phyloP scores from a whole-genome alignment of 2,888 invertebrate species.

The Thumatha senex region DNA sequence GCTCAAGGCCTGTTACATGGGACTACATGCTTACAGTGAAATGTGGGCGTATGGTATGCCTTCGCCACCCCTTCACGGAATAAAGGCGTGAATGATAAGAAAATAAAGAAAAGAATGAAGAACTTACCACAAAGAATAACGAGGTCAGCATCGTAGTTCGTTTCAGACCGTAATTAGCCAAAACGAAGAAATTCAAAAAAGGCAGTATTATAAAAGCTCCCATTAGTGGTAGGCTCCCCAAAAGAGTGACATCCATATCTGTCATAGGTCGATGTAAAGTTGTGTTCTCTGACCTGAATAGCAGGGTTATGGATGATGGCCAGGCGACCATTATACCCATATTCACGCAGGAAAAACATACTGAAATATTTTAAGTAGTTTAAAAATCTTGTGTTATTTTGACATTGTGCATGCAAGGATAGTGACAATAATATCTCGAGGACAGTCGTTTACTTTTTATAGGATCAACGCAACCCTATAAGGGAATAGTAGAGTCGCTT shows the following conservation, averaged over 20 bases:
- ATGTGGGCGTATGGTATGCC: no score
- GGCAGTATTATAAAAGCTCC: conserved; percentile 44
- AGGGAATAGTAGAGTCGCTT: no score
- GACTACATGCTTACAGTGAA: no score
- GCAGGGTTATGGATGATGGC: conserved; percentile 59
- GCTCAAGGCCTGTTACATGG: no score
- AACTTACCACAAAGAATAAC: conserved; percentile 50
- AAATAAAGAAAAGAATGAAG: no score
- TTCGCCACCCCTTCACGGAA: no score
- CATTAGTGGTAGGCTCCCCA: conserved; percentile 54
- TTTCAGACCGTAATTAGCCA: conserved; percentile 60
- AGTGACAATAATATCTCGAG: no score
- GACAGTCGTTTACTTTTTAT: no score
- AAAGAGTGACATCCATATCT: conserved; percentile 51
- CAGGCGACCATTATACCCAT: conserved; percentile 60
- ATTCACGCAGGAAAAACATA: conserved; percentile 52
- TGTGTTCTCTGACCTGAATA: conserved; percentile 59
- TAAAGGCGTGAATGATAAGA: no score
- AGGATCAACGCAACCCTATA: no score
- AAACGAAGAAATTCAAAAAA: conserved; percentile 28
- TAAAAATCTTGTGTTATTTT: no score
- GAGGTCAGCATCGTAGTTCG: conserved; percentile 41
- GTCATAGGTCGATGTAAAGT: conserved; percentile 61
- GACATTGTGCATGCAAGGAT: no score
- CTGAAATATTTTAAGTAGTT: conserved; percentile 38